These are phyloP conservation scores for Bactericera cockerelli DNA, from an alignment of 1,140 invertebrate genomes.

Conservation along the genomic window DNA sequence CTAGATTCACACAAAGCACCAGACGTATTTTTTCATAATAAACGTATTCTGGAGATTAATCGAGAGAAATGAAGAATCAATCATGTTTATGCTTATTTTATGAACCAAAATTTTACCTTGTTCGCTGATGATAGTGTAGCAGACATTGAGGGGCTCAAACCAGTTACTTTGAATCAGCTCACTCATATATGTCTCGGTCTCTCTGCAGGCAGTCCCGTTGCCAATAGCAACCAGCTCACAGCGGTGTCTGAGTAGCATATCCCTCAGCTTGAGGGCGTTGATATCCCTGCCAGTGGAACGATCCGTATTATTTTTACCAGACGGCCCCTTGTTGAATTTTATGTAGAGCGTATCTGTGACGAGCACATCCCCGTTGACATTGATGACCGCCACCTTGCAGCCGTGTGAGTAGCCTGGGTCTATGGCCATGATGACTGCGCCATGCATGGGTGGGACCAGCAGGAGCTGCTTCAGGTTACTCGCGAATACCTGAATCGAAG, in stretches of 20 bases:
- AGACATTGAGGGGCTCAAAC: conserved; percentile 39
- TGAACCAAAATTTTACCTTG: conserved; percentile 32
- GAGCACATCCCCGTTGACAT: conserved; percentile 50
- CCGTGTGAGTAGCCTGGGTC: conserved; percentile 77
- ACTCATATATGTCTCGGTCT: conserved; percentile 62
- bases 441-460: conserved; percentile 58
- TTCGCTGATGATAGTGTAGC: conserved; percentile 74
- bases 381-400: conserved; percentile 65
- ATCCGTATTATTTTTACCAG: no score
- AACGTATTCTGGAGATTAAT: no score
- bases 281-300: conserved; percentile 8
- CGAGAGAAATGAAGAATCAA: no score
- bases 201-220: conserved; percentile 73
- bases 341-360: conserved; percentile 50
- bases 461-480: conserved; percentile 69
- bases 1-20: no score
- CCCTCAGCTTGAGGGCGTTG: conserved; percentile 21
- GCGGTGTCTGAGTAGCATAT: conserved; percentile 27
- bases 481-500: conserved; percentile 68
- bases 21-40: no score
- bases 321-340: conserved; percentile 8
- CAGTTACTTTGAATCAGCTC: conserved; percentile 38
- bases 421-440: conserved; percentile 61
- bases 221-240: conserved; percentile 66
- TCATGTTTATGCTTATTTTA: no score